Percentiles rank a stretch among this genome's conserved stretches.
phyloP scores from a whole-genome alignment of 2,888 invertebrate species.

The Cryptocephalus moraei region DNA sequence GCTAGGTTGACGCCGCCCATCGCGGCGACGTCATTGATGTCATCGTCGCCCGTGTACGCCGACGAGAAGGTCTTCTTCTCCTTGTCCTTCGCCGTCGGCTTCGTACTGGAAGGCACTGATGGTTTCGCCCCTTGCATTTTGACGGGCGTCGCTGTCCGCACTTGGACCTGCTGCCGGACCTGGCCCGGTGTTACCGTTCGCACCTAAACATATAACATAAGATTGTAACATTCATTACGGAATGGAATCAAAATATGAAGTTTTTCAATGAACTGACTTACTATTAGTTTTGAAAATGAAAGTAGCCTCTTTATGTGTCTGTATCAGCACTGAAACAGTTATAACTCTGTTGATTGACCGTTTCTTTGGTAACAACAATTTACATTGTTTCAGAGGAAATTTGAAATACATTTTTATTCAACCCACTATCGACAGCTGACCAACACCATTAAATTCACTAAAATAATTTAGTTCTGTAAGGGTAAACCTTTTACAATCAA shows the following conservation, averaged over 20 bases:
- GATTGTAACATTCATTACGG: no score
- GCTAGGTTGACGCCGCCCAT: constrained; percentile 98
- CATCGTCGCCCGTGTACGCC: constrained; percentile 58
- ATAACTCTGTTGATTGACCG: background rate
- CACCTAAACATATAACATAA: constrained; percentile 16
- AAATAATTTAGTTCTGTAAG: no score
- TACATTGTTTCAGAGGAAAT: no score
- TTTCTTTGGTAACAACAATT: background rate
- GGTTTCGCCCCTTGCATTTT: constrained; percentile 36
- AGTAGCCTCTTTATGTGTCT: background rate
- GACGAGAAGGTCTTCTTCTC: constrained; percentile 56
- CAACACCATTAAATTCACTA: no score
- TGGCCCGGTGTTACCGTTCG: constrained; percentile 18
- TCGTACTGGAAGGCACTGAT: constrained; percentile 41
- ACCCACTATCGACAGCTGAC: no score
- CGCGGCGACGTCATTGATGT: constrained; percentile 96
- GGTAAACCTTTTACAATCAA: no score
- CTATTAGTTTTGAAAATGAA: no score
- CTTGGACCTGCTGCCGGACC: constrained; percentile 14
- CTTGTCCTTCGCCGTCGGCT: constrained; percentile 58
- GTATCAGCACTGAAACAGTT: background rate
- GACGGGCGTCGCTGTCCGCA: constrained; percentile 23
- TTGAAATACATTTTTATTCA: no score
- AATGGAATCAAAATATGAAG: no score
- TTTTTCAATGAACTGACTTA: no score